These are phyloP conservation scores for Cyrtorhinus lividipennis DNA, from an alignment of 1,140 invertebrate genomes.

Conservation along the genomic window DNA sequence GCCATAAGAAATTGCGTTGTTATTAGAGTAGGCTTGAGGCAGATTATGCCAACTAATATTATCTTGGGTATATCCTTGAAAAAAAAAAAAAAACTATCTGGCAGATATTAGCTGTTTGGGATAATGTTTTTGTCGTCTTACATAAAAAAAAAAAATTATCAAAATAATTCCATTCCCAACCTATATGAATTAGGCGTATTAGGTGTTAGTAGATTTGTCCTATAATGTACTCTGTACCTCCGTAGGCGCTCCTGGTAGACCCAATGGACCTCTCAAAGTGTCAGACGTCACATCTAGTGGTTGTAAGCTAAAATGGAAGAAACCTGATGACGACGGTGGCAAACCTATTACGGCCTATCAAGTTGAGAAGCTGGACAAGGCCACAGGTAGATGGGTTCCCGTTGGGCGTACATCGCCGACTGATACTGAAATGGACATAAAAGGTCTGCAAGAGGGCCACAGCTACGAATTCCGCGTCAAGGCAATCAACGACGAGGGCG, in stretches of 20 bases:
- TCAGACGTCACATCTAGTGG: constrained; percentile 81
- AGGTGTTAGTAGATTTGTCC: neutral
- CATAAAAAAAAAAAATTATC: too few relatives aligned
- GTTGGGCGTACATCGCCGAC: constrained; percentile 59
- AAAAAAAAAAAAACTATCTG: too few relatives aligned
- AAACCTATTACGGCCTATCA: constrained; percentile 90
- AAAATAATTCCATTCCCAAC: too few relatives aligned
- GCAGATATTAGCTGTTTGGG: too few relatives aligned
- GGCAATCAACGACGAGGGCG: constrained; percentile 95
- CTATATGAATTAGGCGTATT: too few relatives aligned
- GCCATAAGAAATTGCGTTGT: too few relatives aligned
- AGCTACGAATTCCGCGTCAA: constrained; percentile 94
- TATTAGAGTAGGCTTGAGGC: too few relatives aligned
- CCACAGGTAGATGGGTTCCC: constrained; percentile 84
- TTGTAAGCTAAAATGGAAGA: constrained; percentile 90
- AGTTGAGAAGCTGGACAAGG: constrained; percentile 90
- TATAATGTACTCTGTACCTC: neutral
- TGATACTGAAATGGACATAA: constrained; percentile 79
- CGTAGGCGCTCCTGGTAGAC: constrained; percentile 57
- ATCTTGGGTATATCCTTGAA: too few relatives aligned
- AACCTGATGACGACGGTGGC: constrained; percentile 96
- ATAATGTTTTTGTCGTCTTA: too few relatives aligned
- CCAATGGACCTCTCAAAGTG: constrained; percentile 83
- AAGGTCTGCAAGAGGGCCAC: constrained; percentile 81
- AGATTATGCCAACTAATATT: too few relatives aligned